A percentile compares a stretch with the other conserved stretches of the same genome.
Conservation (phyloP, 1,140 invertebrate species). For the Probaryconus sp. region DNA sequence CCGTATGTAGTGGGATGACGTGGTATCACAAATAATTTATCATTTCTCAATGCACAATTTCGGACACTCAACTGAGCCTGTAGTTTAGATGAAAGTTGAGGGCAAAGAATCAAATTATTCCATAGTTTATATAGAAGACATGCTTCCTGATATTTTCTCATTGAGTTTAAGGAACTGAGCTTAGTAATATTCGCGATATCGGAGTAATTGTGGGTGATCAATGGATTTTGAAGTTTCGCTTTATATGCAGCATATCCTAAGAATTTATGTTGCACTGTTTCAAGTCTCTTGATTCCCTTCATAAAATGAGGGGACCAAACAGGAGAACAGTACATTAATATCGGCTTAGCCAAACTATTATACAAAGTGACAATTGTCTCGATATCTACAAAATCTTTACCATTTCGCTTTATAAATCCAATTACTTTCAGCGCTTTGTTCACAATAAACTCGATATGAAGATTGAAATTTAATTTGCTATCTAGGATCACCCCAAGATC, state of each 20-base stretch:
- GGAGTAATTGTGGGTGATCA: too few species aligned
- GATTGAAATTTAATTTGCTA: background rate
- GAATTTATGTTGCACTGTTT: conserved; percentile 14
- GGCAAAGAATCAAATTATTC: too few species aligned
- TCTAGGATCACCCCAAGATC: conserved; percentile 4
- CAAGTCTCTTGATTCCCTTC: background rate
- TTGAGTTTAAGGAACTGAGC: too few species aligned
- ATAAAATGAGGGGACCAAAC: conserved; percentile 5
- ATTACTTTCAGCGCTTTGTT: conserved; percentile 7
- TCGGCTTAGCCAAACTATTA: conserved; percentile 1
- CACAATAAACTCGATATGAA: conserved; percentile 9
- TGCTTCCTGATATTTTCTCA: too few species aligned
- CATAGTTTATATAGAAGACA: too few species aligned
- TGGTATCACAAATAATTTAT: too few species aligned
- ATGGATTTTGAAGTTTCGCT: too few species aligned
- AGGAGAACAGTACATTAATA: background rate
- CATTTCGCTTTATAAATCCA: conserved; percentile 6
- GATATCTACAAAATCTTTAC: background rate
- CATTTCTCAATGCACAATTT: too few species aligned
- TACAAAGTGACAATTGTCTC: background rate
- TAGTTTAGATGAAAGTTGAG: too few species aligned
- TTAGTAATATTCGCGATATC: too few species aligned
- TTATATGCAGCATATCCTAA: background rate
- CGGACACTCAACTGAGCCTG: too few species aligned
- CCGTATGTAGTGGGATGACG: too few species aligned